Evolutionary conservation across 2,797 vertebrate genomes (phyloP).

Genomic region (Tragelaphus eurycerus): DNA sequence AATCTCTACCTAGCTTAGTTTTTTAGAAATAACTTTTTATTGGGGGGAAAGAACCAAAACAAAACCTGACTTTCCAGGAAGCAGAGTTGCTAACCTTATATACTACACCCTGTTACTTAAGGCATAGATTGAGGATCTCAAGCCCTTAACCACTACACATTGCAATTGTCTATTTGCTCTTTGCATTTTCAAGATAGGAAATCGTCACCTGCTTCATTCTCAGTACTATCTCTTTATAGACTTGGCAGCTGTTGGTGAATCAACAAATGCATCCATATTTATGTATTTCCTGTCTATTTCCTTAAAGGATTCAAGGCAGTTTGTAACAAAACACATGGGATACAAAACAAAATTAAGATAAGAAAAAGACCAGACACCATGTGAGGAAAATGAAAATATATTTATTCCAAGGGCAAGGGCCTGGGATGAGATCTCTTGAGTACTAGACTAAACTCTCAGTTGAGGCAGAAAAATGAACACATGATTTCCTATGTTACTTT

Average conservation of each 20-base stretch:
- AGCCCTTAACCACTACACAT: background rate
- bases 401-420: background rate
- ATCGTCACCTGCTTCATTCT: background rate
- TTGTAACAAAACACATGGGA: background rate
- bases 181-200: background rate
- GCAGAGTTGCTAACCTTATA: background rate
- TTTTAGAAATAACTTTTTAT: conserved; percentile 20
- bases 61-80: background rate
- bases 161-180: background rate
- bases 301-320: background rate
- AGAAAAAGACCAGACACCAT: background rate
- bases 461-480: background rate
- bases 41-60: background rate
- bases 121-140: background rate
- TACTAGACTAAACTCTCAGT: background rate
- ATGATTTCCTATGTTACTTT: background rate
- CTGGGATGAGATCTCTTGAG: background rate
- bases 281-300: conserved; percentile 9
- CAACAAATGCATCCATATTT: conserved; percentile 15
- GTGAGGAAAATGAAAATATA: conserved; percentile 1
- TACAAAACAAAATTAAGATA: background rate
- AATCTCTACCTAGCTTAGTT: background rate
- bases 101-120: background rate
- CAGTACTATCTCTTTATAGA: background rate
- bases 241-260: background rate